phyloP scores from a whole-genome alignment of 2,888 invertebrate genomes.

The Sphaeridia pumilis region DNA sequence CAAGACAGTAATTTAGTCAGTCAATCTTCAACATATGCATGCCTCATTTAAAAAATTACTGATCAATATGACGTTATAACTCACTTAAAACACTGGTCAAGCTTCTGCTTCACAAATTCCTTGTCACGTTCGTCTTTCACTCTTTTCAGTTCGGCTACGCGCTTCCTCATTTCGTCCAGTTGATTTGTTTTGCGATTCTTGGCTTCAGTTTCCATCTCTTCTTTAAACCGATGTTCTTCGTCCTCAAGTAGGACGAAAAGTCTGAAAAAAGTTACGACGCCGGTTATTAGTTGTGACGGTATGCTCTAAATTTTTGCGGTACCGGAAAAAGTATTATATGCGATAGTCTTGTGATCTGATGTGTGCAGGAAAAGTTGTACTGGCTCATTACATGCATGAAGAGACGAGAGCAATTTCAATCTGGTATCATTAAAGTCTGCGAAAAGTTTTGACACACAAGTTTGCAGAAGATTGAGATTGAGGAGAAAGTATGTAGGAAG shows the following conservation, averaged over 20 bases:
- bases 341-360: no score
- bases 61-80: background rate
- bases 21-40: no score
- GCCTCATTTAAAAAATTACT: no score
- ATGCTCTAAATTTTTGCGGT: background rate
- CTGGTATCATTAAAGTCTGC: no score
- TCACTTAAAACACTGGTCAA: slow-evolving; percentile 28
- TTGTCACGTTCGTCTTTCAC: slow-evolving; percentile 25
- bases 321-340: background rate
- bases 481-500: no score
- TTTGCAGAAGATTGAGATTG: no score
- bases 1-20: no score
- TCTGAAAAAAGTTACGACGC: slow-evolving; percentile 14
- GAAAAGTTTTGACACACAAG: no score
- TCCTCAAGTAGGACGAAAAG: slow-evolving; percentile 26
- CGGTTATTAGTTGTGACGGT: no score
- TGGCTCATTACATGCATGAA: background rate
- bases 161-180: slow-evolving; percentile 26
- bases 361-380: no score
- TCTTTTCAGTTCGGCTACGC: slow-evolving; percentile 21
- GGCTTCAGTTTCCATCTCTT: slow-evolving; percentile 21
- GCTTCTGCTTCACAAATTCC: slow-evolving; percentile 28
- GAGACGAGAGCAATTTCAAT: no score
- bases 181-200: slow-evolving; percentile 23
- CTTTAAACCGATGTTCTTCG: slow-evolving; percentile 20